phyloP scores from a whole-genome alignment of 2,113 vertebrate genomes.

The Bucco capensis region DNA sequence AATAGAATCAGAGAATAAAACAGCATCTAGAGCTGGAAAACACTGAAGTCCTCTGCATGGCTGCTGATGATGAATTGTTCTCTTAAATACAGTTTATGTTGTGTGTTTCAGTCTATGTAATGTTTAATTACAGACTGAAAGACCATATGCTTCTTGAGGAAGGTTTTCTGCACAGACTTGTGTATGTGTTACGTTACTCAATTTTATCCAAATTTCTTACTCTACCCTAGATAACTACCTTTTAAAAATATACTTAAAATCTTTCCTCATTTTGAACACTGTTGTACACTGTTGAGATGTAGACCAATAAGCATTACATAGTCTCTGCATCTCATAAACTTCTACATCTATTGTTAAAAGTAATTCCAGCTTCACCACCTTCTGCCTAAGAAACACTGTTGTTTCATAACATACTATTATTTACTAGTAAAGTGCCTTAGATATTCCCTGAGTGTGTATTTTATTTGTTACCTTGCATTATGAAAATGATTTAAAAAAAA shows the following conservation, averaged over 20 bases:
- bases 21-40: not conserved
- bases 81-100: not conserved
- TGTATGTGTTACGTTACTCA: not conserved
- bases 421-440: not conserved
- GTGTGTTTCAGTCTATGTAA: not conserved
- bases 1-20: conserved; percentile 2
- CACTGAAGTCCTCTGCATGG: not conserved
- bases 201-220: not conserved
- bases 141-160: not conserved
- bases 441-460: not conserved
- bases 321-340: not conserved
- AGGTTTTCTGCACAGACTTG: not conserved
- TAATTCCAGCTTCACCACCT: not conserved
- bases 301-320: not conserved
- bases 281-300: not conserved
- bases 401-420: not conserved
- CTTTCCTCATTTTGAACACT: not conserved
- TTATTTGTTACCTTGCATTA: not conserved
- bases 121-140: not conserved
- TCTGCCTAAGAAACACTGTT: not conserved
- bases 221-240: not conserved
- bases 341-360: not conserved
- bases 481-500: not conserved
- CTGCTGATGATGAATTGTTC: not conserved
- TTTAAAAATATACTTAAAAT: not conserved